phyloP scores from a whole-genome alignment of 2,888 invertebrate genomes.

The Entomobrya proxima region DNA sequence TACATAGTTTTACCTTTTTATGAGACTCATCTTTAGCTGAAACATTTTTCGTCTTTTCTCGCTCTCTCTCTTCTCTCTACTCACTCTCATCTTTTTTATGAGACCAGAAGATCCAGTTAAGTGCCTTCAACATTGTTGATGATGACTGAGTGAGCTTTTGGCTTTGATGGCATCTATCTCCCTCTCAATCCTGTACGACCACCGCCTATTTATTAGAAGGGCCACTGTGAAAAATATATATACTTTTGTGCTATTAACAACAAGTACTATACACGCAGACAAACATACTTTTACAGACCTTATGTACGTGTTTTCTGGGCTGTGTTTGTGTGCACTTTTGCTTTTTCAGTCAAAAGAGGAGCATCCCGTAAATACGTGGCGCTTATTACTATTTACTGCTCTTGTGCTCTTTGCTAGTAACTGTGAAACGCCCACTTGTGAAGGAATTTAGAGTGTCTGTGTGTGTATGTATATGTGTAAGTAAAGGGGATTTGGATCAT shows the following conservation, averaged over 20 bases:
- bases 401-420: constrained; percentile 44
- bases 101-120: constrained; percentile 64
- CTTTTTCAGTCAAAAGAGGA: constrained; percentile 21
- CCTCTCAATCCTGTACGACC: not conserved
- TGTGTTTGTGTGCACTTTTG: not conserved
- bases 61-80: constrained; percentile 21
- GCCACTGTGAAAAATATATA: not conserved
- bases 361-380: constrained; percentile 30
- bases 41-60: constrained; percentile 46
- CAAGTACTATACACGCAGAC: not conserved
- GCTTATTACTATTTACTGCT: constrained; percentile 58
- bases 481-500: constrained; percentile 60
- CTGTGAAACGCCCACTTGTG: constrained; percentile 64
- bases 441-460: constrained; percentile 34
- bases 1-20: constrained; percentile 18
- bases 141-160: constrained; percentile 67
- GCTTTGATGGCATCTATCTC: constrained; percentile 63
- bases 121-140: constrained; percentile 67
- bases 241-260: not conserved
- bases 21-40: constrained; percentile 43
- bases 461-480: constrained; percentile 10
- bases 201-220: not conserved
- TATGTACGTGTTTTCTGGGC: not conserved
- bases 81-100: constrained; percentile 49
- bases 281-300: not conserved